Evolutionary conservation across 2,113 vertebrate genomes (phyloP), one percentile per base, ranked within the genome.

Genomic region (Perca flavescens): DNA sequence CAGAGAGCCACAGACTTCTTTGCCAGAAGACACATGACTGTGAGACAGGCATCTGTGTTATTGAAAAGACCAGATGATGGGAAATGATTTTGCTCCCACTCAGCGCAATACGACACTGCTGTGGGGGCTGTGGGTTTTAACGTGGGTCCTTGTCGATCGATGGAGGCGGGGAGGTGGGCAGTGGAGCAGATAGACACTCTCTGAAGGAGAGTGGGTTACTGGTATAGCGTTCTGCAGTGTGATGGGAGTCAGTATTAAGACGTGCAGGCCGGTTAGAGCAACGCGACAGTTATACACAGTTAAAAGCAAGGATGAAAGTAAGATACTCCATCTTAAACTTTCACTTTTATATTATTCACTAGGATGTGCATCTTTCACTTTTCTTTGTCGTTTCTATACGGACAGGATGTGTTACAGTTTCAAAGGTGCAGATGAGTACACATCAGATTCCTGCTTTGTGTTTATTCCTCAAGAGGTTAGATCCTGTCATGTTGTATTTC

Each of bases 121-220:
- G 47, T 66, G 73, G 43, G 28, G 22, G 46, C 19, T 64, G 50
- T 64, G 75, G 60, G 62, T 50, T 87, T 69, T 52, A 53, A 56
- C n/a, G 7, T 19, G 60, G 21, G 68, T 74, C 49, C 28, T 58
- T 43, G 31, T 43, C 49, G 58, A 81, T 81, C 71, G 64, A 56
- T 57, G 68, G 80, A 80, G 28, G 40, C 3, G 1, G 65, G 71
- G 43, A 43, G 8, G 12, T 17, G 4, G 34, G 22, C 11, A 6
- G 67, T 3, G 28, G 17, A 25, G 50, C 3, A 47, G 21, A 57
- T 4, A 15, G 49, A 54, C 58, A 28, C 46, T 46, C 36, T 69
- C 34, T 19, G 1, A 82, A 54, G 16, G n/a, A 66, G 47, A 70
- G 31, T 58, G 62, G 71, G 82, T 89, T 56, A 54, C 40, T 53